Evolutionary conservation across 2,113 vertebrate species (phyloP).

Genomic region (Paratilapia polleni): DNA sequence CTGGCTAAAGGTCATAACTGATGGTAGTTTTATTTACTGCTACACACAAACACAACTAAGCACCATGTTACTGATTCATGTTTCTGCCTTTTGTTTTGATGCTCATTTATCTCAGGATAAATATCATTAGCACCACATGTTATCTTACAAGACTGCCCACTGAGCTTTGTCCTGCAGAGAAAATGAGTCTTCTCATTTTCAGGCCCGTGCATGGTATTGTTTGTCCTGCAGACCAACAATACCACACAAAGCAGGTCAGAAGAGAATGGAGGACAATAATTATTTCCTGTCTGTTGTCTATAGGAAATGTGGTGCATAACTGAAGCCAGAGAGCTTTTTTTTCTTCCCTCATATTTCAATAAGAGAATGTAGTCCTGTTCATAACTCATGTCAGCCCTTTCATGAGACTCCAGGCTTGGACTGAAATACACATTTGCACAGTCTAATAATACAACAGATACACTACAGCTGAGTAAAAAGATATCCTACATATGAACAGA

Average conservation of each 20-base stretch:
- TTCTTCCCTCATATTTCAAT: not conserved
- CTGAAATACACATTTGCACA: too few species aligned
- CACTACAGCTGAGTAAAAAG: not conserved
- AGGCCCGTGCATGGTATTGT: not conserved
- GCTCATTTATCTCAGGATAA: not conserved
- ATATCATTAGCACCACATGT: not conserved
- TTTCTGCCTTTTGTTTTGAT: not conserved
- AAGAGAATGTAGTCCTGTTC: conserved; percentile 24
- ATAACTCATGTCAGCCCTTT: conserved; percentile 36
- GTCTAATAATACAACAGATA: not conserved
- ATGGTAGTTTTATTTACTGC: not conserved
- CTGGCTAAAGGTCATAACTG: not conserved
- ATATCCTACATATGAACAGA: too few species aligned
- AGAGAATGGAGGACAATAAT: conserved; percentile 31
- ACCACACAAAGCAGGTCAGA: not conserved
- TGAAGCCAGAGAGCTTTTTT: conserved; percentile 42
- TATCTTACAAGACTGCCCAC: not conserved
- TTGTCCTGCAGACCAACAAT: not conserved
- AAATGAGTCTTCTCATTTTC: not conserved
- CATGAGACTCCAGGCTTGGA: not conserved
- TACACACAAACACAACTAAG: not conserved
- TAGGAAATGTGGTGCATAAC: conserved; percentile 40
- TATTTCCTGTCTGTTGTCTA: conserved; percentile 24
- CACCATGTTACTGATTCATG: not conserved
- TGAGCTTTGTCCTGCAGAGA: not conserved